These are phyloP conservation scores for Phainopepla nitens DNA, from an alignment of 2,113 vertebrate species.

Conservation along the genomic window DNA sequence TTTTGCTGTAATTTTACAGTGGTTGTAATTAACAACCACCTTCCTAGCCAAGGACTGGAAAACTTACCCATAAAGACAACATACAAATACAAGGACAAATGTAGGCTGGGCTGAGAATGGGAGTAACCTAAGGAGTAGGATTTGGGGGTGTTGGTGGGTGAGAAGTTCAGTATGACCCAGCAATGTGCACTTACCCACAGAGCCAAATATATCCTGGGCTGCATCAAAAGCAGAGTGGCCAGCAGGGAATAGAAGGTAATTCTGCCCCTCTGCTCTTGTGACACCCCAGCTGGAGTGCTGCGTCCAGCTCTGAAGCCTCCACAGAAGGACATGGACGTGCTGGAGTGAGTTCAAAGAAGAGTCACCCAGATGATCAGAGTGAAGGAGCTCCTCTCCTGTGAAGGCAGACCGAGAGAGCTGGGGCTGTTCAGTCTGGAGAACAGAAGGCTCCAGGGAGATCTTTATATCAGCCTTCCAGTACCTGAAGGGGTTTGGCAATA, in stretches of 20 bases:
- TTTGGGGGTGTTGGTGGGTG: not conserved
- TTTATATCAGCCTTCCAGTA: not conserved
- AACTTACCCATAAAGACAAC: not conserved
- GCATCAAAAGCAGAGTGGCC: not conserved
- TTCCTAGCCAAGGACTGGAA: not conserved
- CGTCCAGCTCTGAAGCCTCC: not conserved
- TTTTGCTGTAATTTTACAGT: not conserved
- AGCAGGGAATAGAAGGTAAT: rapidly evolving
- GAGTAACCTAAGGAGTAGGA: not conserved
- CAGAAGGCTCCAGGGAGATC: not conserved
- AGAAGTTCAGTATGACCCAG: not conserved
- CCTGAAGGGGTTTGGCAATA: not conserved
- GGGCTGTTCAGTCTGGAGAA: not conserved
- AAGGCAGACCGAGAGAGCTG: not conserved
- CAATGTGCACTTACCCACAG: not conserved
- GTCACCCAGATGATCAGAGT: not conserved
- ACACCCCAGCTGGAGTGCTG: not conserved
- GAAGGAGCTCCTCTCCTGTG: not conserved
- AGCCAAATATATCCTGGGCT: not conserved
- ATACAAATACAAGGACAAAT: not conserved
- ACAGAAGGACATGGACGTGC: not conserved
- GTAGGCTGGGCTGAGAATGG: not conserved
- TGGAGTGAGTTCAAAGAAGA: not conserved
- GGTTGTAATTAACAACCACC: not conserved
- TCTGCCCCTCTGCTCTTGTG: not conserved